A percentile compares a stretch with the other conserved stretches of the same genome.
phyloP scores from a whole-genome alignment of 2,797 vertebrate genomes.

The Hemibagrus guttatus region DNA sequence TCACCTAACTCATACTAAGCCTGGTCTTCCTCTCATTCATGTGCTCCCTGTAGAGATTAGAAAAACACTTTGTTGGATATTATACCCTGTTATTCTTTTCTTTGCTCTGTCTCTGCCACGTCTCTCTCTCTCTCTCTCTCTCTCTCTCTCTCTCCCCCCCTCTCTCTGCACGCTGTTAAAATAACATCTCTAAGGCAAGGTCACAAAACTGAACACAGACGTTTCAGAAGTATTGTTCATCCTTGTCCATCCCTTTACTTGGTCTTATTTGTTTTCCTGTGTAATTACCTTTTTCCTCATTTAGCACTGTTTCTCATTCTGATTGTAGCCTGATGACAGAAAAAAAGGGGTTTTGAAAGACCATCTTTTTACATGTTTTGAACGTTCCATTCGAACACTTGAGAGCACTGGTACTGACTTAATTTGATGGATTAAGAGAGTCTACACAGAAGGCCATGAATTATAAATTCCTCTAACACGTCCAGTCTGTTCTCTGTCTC shows the following conservation, averaged over 20 bases:
- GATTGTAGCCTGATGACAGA: neutral
- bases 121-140: conserved; percentile 38
- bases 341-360: neutral
- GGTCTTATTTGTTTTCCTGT: conserved; percentile 59
- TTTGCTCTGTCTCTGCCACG: neutral
- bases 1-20: conserved; percentile 63
- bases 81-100: conserved; percentile 10
- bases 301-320: neutral
- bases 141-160: neutral
- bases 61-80: conserved; percentile 72
- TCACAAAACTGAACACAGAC: conserved; percentile 53
- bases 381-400: neutral
- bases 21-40: conserved; percentile 63
- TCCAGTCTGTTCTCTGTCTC: conserved; percentile 7
- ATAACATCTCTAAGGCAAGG: conserved; percentile 53
- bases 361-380: neutral
- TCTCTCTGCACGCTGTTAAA: conserved; percentile 67
- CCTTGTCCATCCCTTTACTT: conserved; percentile 47
- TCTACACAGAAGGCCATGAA: conserved; percentile 9
- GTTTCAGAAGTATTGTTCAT: conserved; percentile 63
- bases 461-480: neutral
- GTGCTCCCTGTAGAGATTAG: conserved; percentile 69
- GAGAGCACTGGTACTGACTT: neutral
- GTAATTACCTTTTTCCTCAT: conserved; percentile 22
- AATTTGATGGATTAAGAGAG: neutral